phyloP scores from a whole-genome alignment of 92 coral and sea anemone genomes.

The Umimayanthus chanpuru region DNA sequence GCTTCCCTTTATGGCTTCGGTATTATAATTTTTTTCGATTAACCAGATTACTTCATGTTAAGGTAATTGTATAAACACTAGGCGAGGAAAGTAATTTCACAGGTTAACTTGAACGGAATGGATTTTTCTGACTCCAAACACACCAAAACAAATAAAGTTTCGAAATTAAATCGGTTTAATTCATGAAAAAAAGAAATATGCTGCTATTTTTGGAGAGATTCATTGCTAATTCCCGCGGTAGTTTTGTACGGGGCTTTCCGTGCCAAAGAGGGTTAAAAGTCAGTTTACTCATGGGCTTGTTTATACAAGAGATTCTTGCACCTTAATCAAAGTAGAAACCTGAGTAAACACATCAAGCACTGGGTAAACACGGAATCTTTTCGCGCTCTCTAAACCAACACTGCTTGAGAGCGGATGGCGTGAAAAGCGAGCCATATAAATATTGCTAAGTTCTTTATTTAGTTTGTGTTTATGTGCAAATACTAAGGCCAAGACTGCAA shows the following conservation, averaged over 20 bases:
- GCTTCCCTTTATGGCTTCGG: not conserved
- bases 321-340: slow-evolving; percentile 24
- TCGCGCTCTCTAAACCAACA: not conserved
- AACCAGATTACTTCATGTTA: slow-evolving; percentile 21
- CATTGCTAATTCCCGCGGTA: not conserved
- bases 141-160: not conserved
- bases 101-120: not conserved
- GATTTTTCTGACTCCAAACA: not conserved
- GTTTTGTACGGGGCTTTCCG: not conserved
- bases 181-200: not conserved
- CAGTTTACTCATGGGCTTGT: slow-evolving; percentile 26
- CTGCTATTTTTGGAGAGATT: not conserved
- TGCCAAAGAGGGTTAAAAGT: not conserved
- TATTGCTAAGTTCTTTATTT: slow-evolving; percentile 40
- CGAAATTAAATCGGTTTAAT: slow-evolving; percentile 21
- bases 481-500: slow-evolving; percentile 3
- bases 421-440: slow-evolving; percentile 20
- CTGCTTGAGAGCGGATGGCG: slow-evolving; percentile 34
- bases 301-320: slow-evolving; percentile 26
- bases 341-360: slow-evolving; percentile 19
- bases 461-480: slow-evolving; percentile 42
- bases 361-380: slow-evolving; percentile 20
- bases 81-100: slow-evolving; percentile 12
- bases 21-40: slow-evolving; percentile 8
- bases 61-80: slow-evolving; percentile 8